A percentile compares a stretch with the other conserved stretches of the same genome.
phyloP scores from a whole-genome alignment of 1,140 invertebrate genomes.

The Calephelis virginiensis region DNA sequence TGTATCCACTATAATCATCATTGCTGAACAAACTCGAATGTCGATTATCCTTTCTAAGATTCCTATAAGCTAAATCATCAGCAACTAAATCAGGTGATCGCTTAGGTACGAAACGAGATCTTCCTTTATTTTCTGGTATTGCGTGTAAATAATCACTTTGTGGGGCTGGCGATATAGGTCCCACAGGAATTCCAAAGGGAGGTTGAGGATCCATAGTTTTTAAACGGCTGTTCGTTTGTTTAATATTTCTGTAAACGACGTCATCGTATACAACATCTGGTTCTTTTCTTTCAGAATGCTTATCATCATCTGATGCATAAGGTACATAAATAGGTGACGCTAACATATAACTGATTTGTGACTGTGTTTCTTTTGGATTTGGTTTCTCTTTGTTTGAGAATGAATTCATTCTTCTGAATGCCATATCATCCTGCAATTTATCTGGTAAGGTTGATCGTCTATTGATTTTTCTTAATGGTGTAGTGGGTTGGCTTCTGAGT shows the following conservation, averaged over 20 bases:
- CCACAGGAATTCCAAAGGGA: conserved; percentile 92
- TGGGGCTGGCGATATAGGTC: conserved; percentile 86
- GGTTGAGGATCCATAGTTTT: conserved; percentile 89
- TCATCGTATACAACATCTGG: conserved; percentile 91
- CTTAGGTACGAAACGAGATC: conserved; percentile 82
- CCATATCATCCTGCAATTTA: conserved; percentile 88
- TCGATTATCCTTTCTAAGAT: conserved; percentile 87
- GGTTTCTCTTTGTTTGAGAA: conserved; percentile 77
- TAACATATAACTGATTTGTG: conserved; percentile 86
- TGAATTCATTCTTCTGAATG: conserved; percentile 84
- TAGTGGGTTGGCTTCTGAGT: conserved; percentile 65
- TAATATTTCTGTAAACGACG: conserved; percentile 88
- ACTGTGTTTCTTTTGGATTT: conserved; percentile 74
- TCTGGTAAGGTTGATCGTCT: conserved; percentile 79
- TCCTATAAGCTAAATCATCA: conserved; percentile 92
- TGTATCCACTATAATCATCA: conserved; percentile 55
- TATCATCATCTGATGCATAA: conserved; percentile 70
- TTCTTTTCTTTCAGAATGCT: conserved; percentile 80
- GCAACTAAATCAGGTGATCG: conserved; percentile 89
- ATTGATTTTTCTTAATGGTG: conserved; percentile 54
- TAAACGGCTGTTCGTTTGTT: conserved; percentile 85
- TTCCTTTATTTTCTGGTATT: conserved; percentile 80
- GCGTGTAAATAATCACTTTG: conserved; percentile 91
- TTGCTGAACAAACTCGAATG: conserved; percentile 61
- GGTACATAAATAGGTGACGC: conserved; percentile 82